Base-by-base conservation (phyloP, 2,888 invertebrate genomes). In the Drosophila setosimentum region DNA sequence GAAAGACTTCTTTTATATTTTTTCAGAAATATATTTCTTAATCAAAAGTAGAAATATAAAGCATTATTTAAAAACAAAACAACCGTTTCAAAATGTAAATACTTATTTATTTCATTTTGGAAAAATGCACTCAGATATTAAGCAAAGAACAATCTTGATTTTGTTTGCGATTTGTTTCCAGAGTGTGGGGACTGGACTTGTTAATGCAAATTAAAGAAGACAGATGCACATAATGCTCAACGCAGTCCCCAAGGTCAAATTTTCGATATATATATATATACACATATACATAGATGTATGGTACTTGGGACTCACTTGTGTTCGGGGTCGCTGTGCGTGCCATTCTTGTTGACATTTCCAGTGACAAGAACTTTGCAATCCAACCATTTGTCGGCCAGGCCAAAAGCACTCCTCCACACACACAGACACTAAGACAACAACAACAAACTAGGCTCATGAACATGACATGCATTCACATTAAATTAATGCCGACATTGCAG, bases 311-410 rank as follows among this genome's bases (percentile, higher is more conserved):
- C 51, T 42, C 42, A 53, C 60, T 32, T 50, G 24, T 54, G 35
- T 27, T 54, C 24, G 16, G 24, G 33, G 33, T 24, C 21, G 21
- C 18, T 33, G 70, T 76, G 87, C 78, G 80, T 78, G 85, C 76
- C 76, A 80, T 73, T 80, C 80, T 62, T 80, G 84, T 86, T 83
- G 79, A 88, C 89, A 88, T 80, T 75, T 70, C 68, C 80, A 87
- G 87, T 53, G 85, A 79, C 89, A 85, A 82, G 82, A 86, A 88
- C 81, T 78, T 80, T 80, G 89, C 82, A 87, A 90, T 82, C 90
- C 89, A 83, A 80, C 76, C 81, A 81, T 89, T 87, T 80, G 88
- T 78, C 75, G 24, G 48, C 40, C 35, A 16, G 49, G 16, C 45
- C 16, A 45, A 24, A 45, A 24, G 21, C 21, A 24, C 35, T 18